Conservation (phyloP, 2,888 invertebrate species). For the Dendrolimus houi region DNA sequence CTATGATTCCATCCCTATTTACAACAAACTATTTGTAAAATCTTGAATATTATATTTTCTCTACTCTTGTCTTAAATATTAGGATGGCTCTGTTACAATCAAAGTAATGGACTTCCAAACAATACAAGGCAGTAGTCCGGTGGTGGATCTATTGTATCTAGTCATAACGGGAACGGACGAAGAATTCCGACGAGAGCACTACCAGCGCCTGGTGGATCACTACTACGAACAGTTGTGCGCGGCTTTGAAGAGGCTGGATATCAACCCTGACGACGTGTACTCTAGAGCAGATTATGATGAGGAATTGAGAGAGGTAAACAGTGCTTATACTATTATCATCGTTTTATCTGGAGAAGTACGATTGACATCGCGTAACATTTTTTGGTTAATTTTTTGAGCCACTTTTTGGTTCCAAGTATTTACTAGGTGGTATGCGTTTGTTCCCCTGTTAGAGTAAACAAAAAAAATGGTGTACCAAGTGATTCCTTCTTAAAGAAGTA, state of each 20-base stretch:
- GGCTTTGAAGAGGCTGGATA: conserved; percentile 23
- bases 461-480: no score
- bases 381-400: no score
- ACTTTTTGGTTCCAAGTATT: no score
- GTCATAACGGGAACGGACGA: conserved; percentile 44
- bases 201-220: conserved; percentile 17
- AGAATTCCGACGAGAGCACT: conserved; percentile 31
- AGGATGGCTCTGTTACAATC: conserved; percentile 31
- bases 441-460: no score
- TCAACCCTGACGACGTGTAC: conserved; percentile 27
- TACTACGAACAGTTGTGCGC: conserved; percentile 25
- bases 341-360: no score
- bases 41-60: conserved; percentile 8
- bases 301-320: conserved; percentile 30
- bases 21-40: no score
- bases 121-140: conserved; percentile 32
- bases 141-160: conserved; percentile 47
- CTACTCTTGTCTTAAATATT: conserved; percentile 2
- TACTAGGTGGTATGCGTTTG: no score
- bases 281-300: conserved; percentile 32
- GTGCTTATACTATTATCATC: no score
- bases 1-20: no score
- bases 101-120: conserved; percentile 48
- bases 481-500: no score
- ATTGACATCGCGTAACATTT: no score